A percentile compares a stretch with the other conserved stretches of the same genome.
Evolutionary conservation across 1,140 invertebrate genomes (phyloP).

Genomic region (Acromyrmex charruanus): DNA sequence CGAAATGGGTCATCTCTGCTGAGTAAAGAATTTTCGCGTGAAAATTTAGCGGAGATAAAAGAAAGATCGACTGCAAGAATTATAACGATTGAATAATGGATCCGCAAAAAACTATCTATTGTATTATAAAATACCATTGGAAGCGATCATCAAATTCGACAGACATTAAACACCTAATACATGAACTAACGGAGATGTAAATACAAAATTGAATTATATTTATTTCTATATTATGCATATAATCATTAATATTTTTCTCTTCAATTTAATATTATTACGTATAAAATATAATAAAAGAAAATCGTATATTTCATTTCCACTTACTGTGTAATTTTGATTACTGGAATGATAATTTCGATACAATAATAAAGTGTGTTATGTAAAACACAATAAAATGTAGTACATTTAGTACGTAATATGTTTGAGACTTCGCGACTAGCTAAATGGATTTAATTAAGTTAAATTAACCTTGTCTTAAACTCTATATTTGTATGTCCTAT

Average conservation of each 20-base stretch:
- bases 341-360: background rate
- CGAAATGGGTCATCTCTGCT: conserved; percentile 42
- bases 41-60: conserved; percentile 20
- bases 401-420: background rate
- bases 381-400: background rate
- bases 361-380: background rate
- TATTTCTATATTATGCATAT: background rate
- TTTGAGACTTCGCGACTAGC: conserved; percentile 7
- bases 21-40: background rate
- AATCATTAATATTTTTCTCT: background rate
- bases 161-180: background rate
- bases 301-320: background rate
- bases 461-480: conserved; percentile 40
- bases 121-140: background rate
- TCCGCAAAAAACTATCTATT: background rate
- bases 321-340: background rate
- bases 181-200: background rate
- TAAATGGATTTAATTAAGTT: conserved; percentile 27
- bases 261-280: background rate
- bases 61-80: conserved; percentile 11
- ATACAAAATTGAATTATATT: background rate
- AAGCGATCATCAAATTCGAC: background rate
- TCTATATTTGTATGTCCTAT: conserved; percentile 33
- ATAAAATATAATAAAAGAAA: too few species aligned
- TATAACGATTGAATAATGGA: conserved; percentile 20